Evolutionary conservation across 2,888 invertebrate species (phyloP).

Genomic region (Megamerina dolium): DNA sequence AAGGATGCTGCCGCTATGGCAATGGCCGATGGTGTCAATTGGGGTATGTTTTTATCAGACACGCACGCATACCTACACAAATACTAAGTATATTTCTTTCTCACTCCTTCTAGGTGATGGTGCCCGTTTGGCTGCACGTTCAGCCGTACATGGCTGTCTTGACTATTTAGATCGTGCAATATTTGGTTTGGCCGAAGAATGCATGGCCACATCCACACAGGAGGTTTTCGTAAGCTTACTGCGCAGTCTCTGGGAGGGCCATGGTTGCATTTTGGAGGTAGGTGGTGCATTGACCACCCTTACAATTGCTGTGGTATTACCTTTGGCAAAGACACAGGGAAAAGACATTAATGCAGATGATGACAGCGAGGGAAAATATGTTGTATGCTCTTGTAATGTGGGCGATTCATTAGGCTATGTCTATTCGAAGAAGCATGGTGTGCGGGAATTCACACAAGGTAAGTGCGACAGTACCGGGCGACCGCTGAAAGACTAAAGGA

Average conservation of each 20-base stretch:
- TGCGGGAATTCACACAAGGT: slow-evolving; percentile 74
- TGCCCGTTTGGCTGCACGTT: slow-evolving; percentile 75
- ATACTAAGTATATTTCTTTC: neutral
- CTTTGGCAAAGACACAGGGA: slow-evolving; percentile 46
- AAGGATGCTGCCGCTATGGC: slow-evolving; percentile 72
- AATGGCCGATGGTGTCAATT: slow-evolving; percentile 85
- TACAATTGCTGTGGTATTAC: slow-evolving; percentile 71
- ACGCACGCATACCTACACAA: neutral
- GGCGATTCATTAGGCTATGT: slow-evolving; percentile 87
- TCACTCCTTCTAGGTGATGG: slow-evolving; percentile 58
- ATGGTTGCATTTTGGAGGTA: slow-evolving; percentile 75
- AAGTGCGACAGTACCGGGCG: too few species aligned
- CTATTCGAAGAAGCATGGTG: slow-evolving; percentile 68
- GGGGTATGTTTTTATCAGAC: slow-evolving; percentile 63
- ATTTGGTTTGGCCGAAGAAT: slow-evolving; percentile 51
- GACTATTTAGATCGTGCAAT: slow-evolving; percentile 73
- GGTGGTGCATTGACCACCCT: slow-evolving; percentile 78
- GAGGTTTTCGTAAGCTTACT: slow-evolving; percentile 74
- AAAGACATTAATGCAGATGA: too few species aligned
- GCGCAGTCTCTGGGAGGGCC: slow-evolving; percentile 77
- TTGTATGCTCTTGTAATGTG: slow-evolving; percentile 82
- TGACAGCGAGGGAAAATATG: slow-evolving; percentile 49
- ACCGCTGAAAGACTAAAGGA: too few species aligned
- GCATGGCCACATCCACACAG: slow-evolving; percentile 52
- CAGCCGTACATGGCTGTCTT: slow-evolving; percentile 78